Base-by-base conservation (phyloP, 2,888 invertebrate genomes). In the Synergus umbraculus region DNA sequence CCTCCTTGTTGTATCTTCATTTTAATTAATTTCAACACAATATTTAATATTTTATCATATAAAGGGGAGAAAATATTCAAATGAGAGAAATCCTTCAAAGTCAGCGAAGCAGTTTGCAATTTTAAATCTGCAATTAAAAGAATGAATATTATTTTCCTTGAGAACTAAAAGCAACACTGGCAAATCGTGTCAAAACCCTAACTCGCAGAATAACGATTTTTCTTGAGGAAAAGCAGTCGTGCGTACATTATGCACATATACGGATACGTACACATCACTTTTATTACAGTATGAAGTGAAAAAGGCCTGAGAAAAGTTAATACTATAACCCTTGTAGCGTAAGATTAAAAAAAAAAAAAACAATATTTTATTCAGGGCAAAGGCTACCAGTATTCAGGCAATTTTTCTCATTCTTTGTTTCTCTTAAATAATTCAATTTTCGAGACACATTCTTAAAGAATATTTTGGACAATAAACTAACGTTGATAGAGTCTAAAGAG, bases 141-240 rank as follows among this genome's bases (percentile, higher is more conserved):
- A 22, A 58, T 58, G 54, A 69, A 49, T 49, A 37, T 29, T 69
- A 15, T 46, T 69, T 69, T n/a, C 37, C 69, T 49, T 69, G 69
- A 69, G 46, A 69, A 69, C 69, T 15, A 69, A 69, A 29, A 69
- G 29, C 49, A n/a, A 37, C 29, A 69, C 46, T 49, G 7, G 12
- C 12, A 69, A 49, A 69, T 67, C 67, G 67, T 67, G 69, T 49
- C 69, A 49, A 69, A 46, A 46, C 13, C 69, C 49, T 49, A 49
- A 44, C 29, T 69, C n/a, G 13, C 43, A 69, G 49, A 69, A 29
- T 69, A 69, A 69, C 49, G 69, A 69, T 69, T 65, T 69, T 69
- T 46, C 69, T 69, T 49, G 49, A 49, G 49, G 22, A 49, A 69
- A 49, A 69, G 29, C 29, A 69, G 29, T 49, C 49, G 69, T 69